Percentiles rank a stretch among this genome's conserved stretches.
phyloP scores from a whole-genome alignment of 1,140 invertebrate species.

The Temnothorax curvispinosus region DNA sequence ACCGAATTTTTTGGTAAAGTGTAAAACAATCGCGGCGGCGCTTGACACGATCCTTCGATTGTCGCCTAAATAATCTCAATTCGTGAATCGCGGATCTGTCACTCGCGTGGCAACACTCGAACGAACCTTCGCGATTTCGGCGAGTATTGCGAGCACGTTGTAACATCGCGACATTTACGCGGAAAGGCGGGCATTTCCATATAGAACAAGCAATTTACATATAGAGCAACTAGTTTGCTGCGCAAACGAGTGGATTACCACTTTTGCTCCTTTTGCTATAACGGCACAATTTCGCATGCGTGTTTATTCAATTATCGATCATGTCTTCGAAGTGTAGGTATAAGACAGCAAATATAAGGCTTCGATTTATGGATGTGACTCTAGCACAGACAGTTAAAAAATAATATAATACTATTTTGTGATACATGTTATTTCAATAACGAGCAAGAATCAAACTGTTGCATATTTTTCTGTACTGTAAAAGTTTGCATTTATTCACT shows the following conservation, averaged over 20 bases:
- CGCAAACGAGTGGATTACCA: conserved; percentile 58
- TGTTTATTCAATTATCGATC: conserved; percentile 60
- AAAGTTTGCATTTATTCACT: conserved; percentile 4
- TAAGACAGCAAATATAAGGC: conserved; percentile 6
- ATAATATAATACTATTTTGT: not conserved
- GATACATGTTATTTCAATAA: not conserved
- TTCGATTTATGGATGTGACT: not conserved
- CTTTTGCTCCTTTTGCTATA: conserved; percentile 43
- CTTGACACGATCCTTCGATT: conserved; percentile 29
- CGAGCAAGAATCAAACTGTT: conserved; percentile 1
- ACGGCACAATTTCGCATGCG: conserved; percentile 31
- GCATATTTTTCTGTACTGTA: not conserved
- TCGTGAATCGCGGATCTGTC: conserved; percentile 27
- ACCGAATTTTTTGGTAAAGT: not conserved
- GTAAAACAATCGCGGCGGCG: conserved; percentile 26
- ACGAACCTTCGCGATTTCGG: conserved; percentile 27
- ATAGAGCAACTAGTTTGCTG: conserved; percentile 64
- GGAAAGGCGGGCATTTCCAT: conserved; percentile 60
- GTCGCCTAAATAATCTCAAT: conserved; percentile 54
- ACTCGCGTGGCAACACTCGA: not conserved
- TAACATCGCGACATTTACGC: conserved; percentile 57
- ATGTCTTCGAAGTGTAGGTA: not conserved
- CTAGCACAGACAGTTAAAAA: not conserved
- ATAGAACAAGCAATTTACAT: conserved; percentile 67
- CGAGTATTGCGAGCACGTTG: conserved; percentile 46